Base-by-base conservation (phyloP, 2,888 invertebrate genomes). In the Epinotia nisella region DNA sequence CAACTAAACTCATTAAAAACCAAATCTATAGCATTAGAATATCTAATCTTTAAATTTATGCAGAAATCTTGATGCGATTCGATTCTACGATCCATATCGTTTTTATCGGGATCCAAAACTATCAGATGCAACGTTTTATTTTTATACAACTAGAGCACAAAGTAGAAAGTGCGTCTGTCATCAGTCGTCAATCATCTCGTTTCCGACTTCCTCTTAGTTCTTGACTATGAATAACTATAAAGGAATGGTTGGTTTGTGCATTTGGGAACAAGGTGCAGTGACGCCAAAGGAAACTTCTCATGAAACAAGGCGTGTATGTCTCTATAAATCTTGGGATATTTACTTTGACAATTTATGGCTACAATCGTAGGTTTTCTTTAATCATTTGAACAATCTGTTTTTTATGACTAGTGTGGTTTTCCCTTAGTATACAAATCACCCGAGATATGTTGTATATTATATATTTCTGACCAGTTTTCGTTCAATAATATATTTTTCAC, bases 131-230 rank as follows among this genome's bases (percentile, higher is more conserved):
- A 24, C 21, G 19, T 17, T 70, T 70, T 61, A 56, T 67, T 62
- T 71, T 45, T 68, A 64, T 51, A 64, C 21, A 69, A 69, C 41
- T 58, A 41, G 67, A 62, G 21, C 56, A 39, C 56, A 21, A 21
- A 67, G 64, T 58, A 71, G 71, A 71, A 68, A 73, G 68, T 62
- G 68, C 41, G 41, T 71, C 73, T 64, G 69, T 73, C 73, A 53
- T 68, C 73, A n/a, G 29, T 21, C 58, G 58, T 62, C 68, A 49
- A 51, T 72, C 72, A 56, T 73, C 68, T 68, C 73, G 68, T 64
- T 73, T 73, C 73, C 73, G 73, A 53, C 68, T 21, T n/a, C 19
- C 35, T n/a, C 45, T 59, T 41, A n/a, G 56, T 35, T 39, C 53
- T 19, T 58, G 62, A 45, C 62, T 61, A 45, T 56, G 67, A 67